Percentiles rank a stretch among this genome's conserved stretches.
These are phyloP conservation scores for Stichodactyla helianthus DNA, from an alignment of 64 coral and sea anemone genomes.

Conservation along the genomic window DNA sequence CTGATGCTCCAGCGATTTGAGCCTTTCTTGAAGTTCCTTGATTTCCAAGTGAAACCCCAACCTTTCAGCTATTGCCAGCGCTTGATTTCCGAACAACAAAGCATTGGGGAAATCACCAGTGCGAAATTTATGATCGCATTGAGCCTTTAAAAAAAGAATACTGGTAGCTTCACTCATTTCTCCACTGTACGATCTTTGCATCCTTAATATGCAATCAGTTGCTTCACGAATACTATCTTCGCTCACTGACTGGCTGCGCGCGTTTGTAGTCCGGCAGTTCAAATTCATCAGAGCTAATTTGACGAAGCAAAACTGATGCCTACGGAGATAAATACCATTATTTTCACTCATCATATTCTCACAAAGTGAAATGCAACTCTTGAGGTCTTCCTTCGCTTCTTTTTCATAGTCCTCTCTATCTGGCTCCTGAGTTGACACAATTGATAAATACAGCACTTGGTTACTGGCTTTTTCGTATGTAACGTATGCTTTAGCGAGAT, in stretches of 20 bases:
- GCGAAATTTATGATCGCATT: conserved; percentile 45
- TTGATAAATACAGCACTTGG: conserved; percentile 1
- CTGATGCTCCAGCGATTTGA: not conserved
- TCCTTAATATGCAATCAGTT: conserved; percentile 17
- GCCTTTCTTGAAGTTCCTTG: conserved; percentile 24
- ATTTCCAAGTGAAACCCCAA: conserved; percentile 48
- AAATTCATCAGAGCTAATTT: conserved; percentile 51
- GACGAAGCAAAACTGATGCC: conserved; percentile 42
- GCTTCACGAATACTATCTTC: conserved; percentile 32
- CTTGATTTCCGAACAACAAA: not conserved
- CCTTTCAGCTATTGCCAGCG: conserved; percentile 26
- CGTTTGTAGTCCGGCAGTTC: conserved; percentile 46
- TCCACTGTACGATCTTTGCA: not conserved
- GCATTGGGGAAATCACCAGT: not conserved
- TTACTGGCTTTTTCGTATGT: conserved; percentile 62
- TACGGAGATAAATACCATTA: conserved; percentile 32
- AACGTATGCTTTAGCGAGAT: conserved; percentile 37
- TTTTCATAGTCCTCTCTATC: conserved; percentile 13
- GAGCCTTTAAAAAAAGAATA: conserved; percentile 36
- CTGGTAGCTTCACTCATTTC: conserved; percentile 23
- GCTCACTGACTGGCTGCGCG: conserved; percentile 23
- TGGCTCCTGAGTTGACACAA: not conserved
- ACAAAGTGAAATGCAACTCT: conserved; percentile 36
- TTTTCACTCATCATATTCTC: conserved; percentile 11
- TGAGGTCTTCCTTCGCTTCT: conserved; percentile 22